Base-by-base conservation (phyloP, 2,888 invertebrate species). In the Noctua comes region DNA sequence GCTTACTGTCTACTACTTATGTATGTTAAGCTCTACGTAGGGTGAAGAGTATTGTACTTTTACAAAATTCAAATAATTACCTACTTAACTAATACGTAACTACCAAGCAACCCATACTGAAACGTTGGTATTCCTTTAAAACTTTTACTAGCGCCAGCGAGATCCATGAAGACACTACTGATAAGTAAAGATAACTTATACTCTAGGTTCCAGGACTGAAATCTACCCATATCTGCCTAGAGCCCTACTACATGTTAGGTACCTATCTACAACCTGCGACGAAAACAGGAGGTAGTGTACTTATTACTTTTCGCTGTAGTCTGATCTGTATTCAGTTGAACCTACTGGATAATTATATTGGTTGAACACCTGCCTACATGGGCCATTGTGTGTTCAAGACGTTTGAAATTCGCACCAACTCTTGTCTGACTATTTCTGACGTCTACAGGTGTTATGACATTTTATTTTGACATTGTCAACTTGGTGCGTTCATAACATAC, bases 401-500 rank as follows among this genome's bases (percentile, higher is more conserved):
- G 40, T 69, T 78, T 36, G 43, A 79, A 69, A 48, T 48, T 77
- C 69, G 77, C 43, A 62, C 69, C 27, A 68, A 66, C 27, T 46
- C 8, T 57, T 16, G 40, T n/a, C 3, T 27, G 54, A 57, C 66
- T n/a, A 46, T 5, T 5, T 16, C 11, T 40, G 54, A 78, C 78
- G 46, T 77, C 13, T 4, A 24, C 27, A 11, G 36, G 36, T 40
- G 27, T 1, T 65, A 31, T 77, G 77, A 77, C 68, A 69, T 69
- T 79, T 59, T 51, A n/a, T 40, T 51, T 51, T 79, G 77, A 77
- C 71, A 43, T 43, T 80, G n/a, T 46, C 51, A 66, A n/a, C 4
- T 21, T 31, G 31, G 40, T 79, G 43, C 79, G 79, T 79, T 79
- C 82, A 0, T 82, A 79, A 13, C 57, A 68, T 43, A 68, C 13